Evolutionary conservation across 2,888 invertebrate species (phyloP).

Genomic region (Caradrina kadenii): DNA sequence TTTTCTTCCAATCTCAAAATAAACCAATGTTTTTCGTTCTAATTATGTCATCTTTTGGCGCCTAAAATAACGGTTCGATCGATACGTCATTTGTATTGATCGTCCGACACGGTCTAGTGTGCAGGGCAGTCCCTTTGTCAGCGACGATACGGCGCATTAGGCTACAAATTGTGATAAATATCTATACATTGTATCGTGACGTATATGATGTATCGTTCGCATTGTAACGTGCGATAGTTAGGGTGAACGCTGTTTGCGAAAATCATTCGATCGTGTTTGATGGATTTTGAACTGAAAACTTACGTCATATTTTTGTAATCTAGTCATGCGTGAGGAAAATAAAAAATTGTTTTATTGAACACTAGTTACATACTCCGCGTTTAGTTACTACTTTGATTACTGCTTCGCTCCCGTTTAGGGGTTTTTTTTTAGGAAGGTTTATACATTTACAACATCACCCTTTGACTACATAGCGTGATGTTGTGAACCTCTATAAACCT

Average conservation of each 20-base stretch:
- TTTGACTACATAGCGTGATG: no score
- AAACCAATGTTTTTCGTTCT: not conserved
- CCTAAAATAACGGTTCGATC: conserved; percentile 62
- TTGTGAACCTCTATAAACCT: no score
- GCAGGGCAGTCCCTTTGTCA: conserved; percentile 72
- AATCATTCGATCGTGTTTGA: conserved; percentile 61
- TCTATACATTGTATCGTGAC: conserved; percentile 66
- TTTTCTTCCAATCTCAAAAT: conserved; percentile 5
- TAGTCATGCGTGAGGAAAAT: conserved; percentile 28
- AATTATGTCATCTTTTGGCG: conserved; percentile 49
- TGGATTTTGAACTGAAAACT: conserved; percentile 59
- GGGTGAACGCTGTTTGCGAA: conserved; percentile 61
- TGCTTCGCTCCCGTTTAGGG: no score
- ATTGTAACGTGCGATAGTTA: conserved; percentile 62
- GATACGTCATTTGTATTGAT: conserved; percentile 65
- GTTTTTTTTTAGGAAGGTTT: no score
- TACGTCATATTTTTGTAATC: conserved; percentile 39
- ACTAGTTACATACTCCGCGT: not conserved
- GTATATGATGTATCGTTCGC: conserved; percentile 64
- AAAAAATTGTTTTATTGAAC: conserved; percentile 35
- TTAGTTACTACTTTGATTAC: no score
- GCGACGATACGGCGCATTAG: conserved; percentile 76
- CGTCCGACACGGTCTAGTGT: conserved; percentile 68
- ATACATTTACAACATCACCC: no score
- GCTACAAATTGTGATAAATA: conserved; percentile 80